Conservation (phyloP, 1,140 invertebrate genomes). For the Bombus waltoni region DNA sequence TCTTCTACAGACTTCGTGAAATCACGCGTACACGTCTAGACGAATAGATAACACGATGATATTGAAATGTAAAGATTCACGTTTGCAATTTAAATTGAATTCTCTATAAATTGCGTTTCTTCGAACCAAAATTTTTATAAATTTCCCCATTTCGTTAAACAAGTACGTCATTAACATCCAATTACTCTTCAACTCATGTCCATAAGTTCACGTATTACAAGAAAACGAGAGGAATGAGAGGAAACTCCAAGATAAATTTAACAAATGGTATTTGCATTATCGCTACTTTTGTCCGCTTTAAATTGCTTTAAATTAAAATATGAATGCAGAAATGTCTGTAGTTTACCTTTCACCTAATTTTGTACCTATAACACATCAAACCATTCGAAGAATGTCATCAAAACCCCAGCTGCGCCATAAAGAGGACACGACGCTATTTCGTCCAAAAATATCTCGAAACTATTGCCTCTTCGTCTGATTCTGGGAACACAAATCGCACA, state of each 20-base stretch:
- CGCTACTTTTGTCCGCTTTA: no score
- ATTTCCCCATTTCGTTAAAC: no score
- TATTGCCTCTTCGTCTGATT: neutral
- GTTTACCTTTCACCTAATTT: neutral
- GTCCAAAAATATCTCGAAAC: neutral
- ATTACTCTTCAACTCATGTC: no score
- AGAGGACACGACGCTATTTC: neutral
- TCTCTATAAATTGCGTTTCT: no score
- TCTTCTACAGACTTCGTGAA: constrained; percentile 49
- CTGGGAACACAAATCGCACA: neutral
- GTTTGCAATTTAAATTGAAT: no score
- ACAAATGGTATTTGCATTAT: neutral
- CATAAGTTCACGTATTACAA: no score
- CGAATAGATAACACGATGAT: no score
- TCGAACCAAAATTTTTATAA: no score
- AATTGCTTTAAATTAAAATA: neutral
- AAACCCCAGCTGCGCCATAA: no score
- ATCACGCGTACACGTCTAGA: constrained; percentile 27
- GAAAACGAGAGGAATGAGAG: no score
- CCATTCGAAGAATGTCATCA: neutral
- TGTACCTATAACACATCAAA: neutral
- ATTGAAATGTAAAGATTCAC: no score
- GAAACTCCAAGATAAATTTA: neutral
- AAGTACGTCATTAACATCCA: no score
- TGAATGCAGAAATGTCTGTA: neutral